Evolutionary conservation across 2,113 vertebrate species (phyloP), one percentile per base, ranked within the genome.

Genomic region (Mormyrus lacerda): DNA sequence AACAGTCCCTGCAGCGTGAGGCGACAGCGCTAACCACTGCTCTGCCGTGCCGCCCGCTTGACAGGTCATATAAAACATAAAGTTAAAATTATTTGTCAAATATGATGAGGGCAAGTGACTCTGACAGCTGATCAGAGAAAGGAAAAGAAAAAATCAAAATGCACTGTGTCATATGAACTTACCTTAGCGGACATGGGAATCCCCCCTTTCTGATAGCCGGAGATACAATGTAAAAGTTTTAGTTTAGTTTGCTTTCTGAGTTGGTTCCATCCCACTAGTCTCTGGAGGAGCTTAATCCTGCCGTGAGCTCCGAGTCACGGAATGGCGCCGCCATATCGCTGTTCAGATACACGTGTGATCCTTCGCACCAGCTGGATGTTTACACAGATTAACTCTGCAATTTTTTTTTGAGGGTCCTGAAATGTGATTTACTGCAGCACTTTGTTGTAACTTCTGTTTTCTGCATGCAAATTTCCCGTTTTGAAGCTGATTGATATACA

Each of bases 321-420:
- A 39, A 42, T 42, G 73, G 35, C 31, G 3, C 24, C 8, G 73
- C 35, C 35, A 35, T 42, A 17, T 39, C 73, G 15, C 31, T 42
- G 82, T 84, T 44, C 82, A 84, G 44, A 84, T 44, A 45, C 82
- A 84, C 73, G 82, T 45, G 82, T 47, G 82, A 84, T 47, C 82
- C 39, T 15, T 47, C 44, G 17, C 82, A 21, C 44, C 82, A 84
- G 44, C 82, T 84, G 82, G 42, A 47, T 47, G 82, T 84, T 84
- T 84, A 47, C 82, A 84, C 39, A 84, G 82, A 84, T 84, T 84
- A 84, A 84, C 44, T 47, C 7, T 4, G 9, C 73, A 19, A 24
- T 35, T 42, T 39, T 44, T 42, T 79, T 15, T 45, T 45, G 82
- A 84, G 82, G 82, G 42, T 9, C 82, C 44, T 13, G 24, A 84